Evolutionary conservation across 2,797 vertebrate species (phyloP).

Genomic region (Acanthiza pusilla): DNA sequence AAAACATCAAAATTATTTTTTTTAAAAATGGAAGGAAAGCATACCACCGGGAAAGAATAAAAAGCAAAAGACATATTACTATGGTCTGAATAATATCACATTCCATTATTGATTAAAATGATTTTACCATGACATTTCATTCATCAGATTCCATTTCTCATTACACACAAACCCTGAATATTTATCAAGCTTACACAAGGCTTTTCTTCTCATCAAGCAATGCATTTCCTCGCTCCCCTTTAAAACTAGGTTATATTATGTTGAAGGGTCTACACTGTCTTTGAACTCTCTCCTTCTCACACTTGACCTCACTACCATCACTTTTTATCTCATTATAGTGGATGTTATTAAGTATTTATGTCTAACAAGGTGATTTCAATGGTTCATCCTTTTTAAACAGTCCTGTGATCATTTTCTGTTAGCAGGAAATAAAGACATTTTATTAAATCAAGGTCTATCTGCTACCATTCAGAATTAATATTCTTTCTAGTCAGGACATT

Average conservation of each 20-base stretch:
- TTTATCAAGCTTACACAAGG: slow-evolving; percentile 42
- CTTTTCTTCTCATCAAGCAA: slow-evolving; percentile 48
- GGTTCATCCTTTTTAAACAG: slow-evolving; percentile 44
- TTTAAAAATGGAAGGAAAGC: neutral
- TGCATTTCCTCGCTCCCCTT: neutral
- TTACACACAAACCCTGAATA: slow-evolving; percentile 33
- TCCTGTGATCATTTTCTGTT: slow-evolving; percentile 26
- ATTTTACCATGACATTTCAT: slow-evolving; percentile 58
- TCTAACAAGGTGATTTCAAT: slow-evolving; percentile 54
- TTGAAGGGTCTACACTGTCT: slow-evolving; percentile 32
- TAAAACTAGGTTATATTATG: slow-evolving; percentile 12
- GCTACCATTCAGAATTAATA: slow-evolving; percentile 3
- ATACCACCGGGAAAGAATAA: neutral
- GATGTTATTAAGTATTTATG: slow-evolving; percentile 47
- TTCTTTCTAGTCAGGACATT: neutral
- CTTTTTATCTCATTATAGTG: slow-evolving; percentile 60
- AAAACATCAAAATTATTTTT: neutral
- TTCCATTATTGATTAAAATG: slow-evolving; percentile 68
- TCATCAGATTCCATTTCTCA: slow-evolving; percentile 59
- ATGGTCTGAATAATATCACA: slow-evolving; percentile 35
- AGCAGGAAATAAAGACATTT: slow-evolving; percentile 42
- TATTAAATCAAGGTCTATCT: slow-evolving; percentile 38
- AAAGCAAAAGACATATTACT: slow-evolving; percentile 24
- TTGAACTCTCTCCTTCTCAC: slow-evolving; percentile 38
- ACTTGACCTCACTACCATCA: slow-evolving; percentile 51